Percentiles rank a stretch among this genome's conserved stretches.
Conservation (phyloP, 2,888 invertebrate genomes). For the Macroteleia sp. region DNA sequence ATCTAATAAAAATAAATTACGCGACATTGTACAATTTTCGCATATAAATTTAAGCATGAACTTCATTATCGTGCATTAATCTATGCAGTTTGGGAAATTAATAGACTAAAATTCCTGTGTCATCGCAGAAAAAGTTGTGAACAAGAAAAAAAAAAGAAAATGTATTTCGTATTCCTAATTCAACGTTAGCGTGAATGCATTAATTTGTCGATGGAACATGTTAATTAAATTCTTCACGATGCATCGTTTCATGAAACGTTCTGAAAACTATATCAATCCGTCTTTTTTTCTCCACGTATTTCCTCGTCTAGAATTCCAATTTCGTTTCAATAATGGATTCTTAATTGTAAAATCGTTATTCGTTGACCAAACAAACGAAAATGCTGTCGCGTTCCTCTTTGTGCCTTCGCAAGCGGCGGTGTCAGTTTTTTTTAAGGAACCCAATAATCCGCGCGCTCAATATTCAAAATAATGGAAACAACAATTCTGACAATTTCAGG, state of each 20-base stretch:
- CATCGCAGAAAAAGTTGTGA: no score
- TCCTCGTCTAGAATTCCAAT: constrained; percentile 36
- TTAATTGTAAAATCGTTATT: constrained; percentile 56
- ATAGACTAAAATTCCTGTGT: no score
- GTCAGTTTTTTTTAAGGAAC: constrained; percentile 21
- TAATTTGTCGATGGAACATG: no score
- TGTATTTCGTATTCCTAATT: no score
- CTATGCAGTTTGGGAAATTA: no score
- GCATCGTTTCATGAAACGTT: neutral
- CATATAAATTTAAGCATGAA: no score
- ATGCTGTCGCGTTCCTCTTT: constrained; percentile 33
- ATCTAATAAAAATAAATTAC: no score
- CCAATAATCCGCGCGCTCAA: constrained; percentile 38
- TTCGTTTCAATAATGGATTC: constrained; percentile 53
- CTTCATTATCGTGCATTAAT: no score
- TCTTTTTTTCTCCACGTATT: neutral
- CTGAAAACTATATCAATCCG: neutral
- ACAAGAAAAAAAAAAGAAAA: no score
- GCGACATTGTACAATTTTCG: no score
- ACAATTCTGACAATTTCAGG: constrained; percentile 51
- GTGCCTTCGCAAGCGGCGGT: constrained; percentile 59
- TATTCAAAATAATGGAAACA: constrained; percentile 59
- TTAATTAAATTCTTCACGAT: constrained; percentile 18
- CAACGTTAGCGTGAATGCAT: no score
- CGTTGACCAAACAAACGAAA: constrained; percentile 44